Conservation (phyloP, 2,888 invertebrate species). For the Eucriotettix oculatus region DNA sequence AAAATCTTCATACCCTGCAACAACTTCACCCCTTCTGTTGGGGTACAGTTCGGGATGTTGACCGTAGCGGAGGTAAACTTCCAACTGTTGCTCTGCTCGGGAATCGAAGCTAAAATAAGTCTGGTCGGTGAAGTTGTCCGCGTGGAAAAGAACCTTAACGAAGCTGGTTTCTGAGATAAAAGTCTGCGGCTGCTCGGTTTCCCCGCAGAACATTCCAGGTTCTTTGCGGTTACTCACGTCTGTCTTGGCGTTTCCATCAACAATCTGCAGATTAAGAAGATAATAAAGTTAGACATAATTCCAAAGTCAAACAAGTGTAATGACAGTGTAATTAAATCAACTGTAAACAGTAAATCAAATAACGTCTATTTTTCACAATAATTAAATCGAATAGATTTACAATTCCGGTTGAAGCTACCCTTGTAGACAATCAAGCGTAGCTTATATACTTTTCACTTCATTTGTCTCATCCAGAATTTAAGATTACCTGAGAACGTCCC, state of each 20-base stretch:
- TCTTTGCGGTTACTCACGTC: constrained; percentile 76
- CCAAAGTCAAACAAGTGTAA: too few relatives aligned
- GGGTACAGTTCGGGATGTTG: constrained; percentile 87
- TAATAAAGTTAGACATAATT: too few relatives aligned
- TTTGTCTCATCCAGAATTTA: too few relatives aligned
- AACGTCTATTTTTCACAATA: too few relatives aligned
- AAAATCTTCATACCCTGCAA: constrained; percentile 47
- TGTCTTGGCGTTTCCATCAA: constrained; percentile 80
- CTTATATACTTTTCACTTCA: too few relatives aligned
- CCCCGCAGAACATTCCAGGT: constrained; percentile 82
- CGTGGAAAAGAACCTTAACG: constrained; percentile 79
- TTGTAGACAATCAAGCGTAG: too few relatives aligned
- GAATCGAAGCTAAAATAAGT: constrained; percentile 75
- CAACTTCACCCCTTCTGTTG: constrained; percentile 73
- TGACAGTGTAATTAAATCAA: too few relatives aligned
- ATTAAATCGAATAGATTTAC: too few relatives aligned
- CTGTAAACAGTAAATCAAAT: too few relatives aligned
- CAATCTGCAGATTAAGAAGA: constrained; percentile 43
- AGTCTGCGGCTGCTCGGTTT: constrained; percentile 84
- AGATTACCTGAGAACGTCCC: too few relatives aligned
- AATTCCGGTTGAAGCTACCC: too few relatives aligned
- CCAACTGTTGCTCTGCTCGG: constrained; percentile 79
- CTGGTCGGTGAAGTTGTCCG: constrained; percentile 86
- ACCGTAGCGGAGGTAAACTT: constrained; percentile 77
- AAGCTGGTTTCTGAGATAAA: constrained; percentile 90